Evolutionary conservation across 2,113 vertebrate species (phyloP), one percentile per base, ranked within the genome.

Genomic region (Pyrgilauda ruficollis): DNA sequence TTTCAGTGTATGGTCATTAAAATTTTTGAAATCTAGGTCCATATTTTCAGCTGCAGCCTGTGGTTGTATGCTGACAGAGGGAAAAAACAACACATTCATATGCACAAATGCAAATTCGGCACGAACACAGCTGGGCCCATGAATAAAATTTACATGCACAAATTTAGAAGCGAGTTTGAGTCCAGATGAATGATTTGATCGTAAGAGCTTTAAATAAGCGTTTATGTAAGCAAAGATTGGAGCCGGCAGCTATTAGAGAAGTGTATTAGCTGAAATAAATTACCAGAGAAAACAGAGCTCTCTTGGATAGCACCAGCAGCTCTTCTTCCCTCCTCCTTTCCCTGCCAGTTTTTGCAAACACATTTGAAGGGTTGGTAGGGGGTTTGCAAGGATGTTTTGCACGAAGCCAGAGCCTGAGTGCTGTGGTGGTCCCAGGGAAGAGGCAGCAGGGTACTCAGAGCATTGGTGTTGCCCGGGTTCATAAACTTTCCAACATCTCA

Each of bases 81-180:
- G 87, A 89, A 96, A 97, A 97, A 97, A 97, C 93, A 96, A 96
- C 96, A 93, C 90, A 96, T 96, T 92, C 94, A 94, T 96, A 96
- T 97, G 96, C 96, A 97, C 96, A 96, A 96, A 97, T 96, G 96
- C 96, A 97, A 97, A 96, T 96, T 96, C 94, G 78, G 96, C 96
- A 97, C 49, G 80, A 96, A 97, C 94, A 96, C 94, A 96, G 96
- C 96, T 97, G 96, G 96, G 96, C 92, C 96, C 96, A 96, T 95
- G 96, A 96, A 97, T 95, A 97, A 96, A 96, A 97, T 97, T 96
- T 97, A 93, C 96, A 97, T 96, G 92, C 95, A 96, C 94, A 92
- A 96, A 97, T 97, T 96, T 96, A 97, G 96, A 97, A 96, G 89
- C 66, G 67, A 89, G 69, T 93, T 93, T 94, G 90, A 97, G 96